A percentile compares a stretch with the other conserved stretches of the same genome.
Evolutionary conservation across 2,797 vertebrate genomes (phyloP).

Genomic region (Phalanger gymnotis): DNA sequence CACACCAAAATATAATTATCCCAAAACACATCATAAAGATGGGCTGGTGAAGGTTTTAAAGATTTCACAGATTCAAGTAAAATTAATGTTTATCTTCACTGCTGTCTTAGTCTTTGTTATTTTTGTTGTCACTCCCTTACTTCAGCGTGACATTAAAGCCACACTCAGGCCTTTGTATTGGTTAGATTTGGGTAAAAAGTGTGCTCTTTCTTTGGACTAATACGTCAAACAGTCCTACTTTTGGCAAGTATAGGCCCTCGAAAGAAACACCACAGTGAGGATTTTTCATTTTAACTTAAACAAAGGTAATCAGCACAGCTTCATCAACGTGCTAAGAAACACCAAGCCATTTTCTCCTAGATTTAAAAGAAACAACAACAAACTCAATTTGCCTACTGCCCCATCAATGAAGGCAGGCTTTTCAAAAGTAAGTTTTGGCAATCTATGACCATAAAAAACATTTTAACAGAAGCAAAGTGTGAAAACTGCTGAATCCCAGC

Average conservation of each 20-base stretch:
- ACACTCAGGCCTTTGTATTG: neutral
- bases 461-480: slow-evolving; percentile 54
- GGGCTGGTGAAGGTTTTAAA: neutral
- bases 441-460: slow-evolving; percentile 57
- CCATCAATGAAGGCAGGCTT: slow-evolving; percentile 41
- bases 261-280: neutral
- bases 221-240: slow-evolving; percentile 25
- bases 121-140: neutral
- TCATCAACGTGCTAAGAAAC: neutral
- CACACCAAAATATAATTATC: neutral
- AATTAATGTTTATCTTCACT: neutral
- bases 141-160: neutral
- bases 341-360: slow-evolving; percentile 19
- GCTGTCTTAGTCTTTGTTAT: neutral
- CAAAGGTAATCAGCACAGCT: neutral
- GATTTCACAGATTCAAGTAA: neutral
- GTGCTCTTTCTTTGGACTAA: neutral
- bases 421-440: slow-evolving; percentile 47
- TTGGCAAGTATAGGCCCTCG: neutral
- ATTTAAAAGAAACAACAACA: slow-evolving; percentile 42
- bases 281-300: neutral
- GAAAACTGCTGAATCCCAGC: slow-evolving; percentile 57
- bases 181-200: neutral
- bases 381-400: slow-evolving; percentile 11
- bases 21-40: neutral